Evolutionary conservation across 2,888 invertebrate species (phyloP).

Genomic region (Euphydryas editha): DNA sequence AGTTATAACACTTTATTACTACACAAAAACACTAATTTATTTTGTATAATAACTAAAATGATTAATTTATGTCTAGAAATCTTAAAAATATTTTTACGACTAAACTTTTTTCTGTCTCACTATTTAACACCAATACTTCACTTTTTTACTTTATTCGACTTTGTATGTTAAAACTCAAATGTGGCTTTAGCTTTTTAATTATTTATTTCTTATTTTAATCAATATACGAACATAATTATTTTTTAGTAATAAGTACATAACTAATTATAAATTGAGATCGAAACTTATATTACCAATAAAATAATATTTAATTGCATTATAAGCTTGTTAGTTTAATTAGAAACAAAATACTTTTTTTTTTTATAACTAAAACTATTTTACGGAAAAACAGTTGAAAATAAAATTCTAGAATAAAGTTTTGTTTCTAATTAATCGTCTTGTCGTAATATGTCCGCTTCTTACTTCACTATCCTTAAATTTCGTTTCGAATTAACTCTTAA

Average conservation of each 20-base stretch:
- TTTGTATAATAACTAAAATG: not conserved
- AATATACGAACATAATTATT: not conserved
- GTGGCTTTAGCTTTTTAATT: not conserved
- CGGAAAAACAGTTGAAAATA: too few relatives aligned
- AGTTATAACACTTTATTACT: too few relatives aligned
- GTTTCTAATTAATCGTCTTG: not conserved
- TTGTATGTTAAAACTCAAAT: not conserved
- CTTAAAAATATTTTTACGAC: too few relatives aligned
- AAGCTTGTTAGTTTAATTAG: not conserved
- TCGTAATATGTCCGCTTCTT: not conserved
- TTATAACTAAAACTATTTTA: too few relatives aligned
- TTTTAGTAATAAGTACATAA: not conserved
- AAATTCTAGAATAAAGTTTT: too few relatives aligned
- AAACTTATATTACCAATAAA: not conserved
- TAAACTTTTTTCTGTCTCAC: not conserved
- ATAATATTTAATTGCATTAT: not conserved
- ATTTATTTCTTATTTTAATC: not conserved
- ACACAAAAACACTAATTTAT: not conserved
- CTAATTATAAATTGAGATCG: not conserved
- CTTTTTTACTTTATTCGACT: not conserved
- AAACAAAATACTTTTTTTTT: constrained; percentile 6
- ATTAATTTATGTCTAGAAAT: too few relatives aligned
- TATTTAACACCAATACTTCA: not conserved
- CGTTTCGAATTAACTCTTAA: not conserved
- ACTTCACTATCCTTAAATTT: not conserved